These are phyloP conservation scores for Rhizomys pruinosus DNA, from an alignment of 2,113 vertebrate species.

Conservation along the genomic window DNA sequence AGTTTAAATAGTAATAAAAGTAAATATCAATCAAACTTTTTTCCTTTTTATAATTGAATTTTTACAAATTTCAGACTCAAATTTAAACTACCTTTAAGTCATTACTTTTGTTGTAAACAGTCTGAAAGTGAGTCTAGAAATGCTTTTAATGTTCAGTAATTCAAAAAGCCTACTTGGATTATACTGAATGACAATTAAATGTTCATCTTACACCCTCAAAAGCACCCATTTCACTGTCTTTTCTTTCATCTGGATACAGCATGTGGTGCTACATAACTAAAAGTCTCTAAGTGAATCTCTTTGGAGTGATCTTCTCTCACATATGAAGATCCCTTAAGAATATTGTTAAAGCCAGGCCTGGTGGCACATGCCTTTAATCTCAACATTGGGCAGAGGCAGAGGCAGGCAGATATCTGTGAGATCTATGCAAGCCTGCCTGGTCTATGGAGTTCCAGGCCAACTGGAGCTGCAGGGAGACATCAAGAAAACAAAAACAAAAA, in stretches of 20 bases:
- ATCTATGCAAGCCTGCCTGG: no score
- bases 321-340: background rate
- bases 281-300: background rate
- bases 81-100: conserved; percentile 22
- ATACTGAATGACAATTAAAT: background rate
- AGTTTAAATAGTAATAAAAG: background rate
- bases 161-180: background rate
- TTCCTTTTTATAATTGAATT: no score
- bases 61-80: no score
- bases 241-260: background rate
- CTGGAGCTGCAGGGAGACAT: no score
- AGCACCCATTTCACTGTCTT: background rate
- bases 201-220: background rate
- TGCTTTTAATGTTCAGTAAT: background rate
- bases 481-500: no score
- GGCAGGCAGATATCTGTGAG: no score
- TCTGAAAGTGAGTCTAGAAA: background rate
- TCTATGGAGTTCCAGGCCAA: no score
- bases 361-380: no score
- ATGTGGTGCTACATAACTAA: background rate
- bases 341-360: background rate
- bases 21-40: background rate
- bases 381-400: no score
- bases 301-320: background rate
- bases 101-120: background rate